Evolutionary conservation across 2,113 vertebrate species (phyloP), one percentile per base, ranked within the genome.

Genomic region (Leptobrachium ailaonicum): DNA sequence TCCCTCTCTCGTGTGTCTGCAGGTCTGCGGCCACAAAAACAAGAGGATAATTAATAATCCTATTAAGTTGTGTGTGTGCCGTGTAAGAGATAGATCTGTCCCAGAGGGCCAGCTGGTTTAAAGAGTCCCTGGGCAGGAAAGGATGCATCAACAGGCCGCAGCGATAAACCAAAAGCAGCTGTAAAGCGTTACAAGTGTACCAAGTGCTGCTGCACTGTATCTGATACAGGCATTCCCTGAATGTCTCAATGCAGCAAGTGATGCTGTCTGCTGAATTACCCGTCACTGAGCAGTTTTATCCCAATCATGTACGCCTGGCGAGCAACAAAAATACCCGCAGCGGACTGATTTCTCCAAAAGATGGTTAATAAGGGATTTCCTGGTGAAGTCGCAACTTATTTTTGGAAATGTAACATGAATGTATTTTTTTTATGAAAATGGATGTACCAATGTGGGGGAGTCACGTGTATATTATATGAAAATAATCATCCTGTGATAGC

Each of bases 31-130:
- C 56, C 78, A 80, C 71, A 80, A 73, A 47, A 80, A 80, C 71
- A 80, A 74, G 50, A 71, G 73, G 71, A 74, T 60, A 80, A 80
- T 80, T 74, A 80, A 80, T 74, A 80, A 80, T 74, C 78, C 78
- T 68, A 62, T 80, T 68, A 73, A 63, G 78, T 74, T 53, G 60
- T 74, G 53, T 80, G 71, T 64, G 73, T 68, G 71, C 41, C 68
- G 63, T 73, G 77, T 68, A 68, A 2, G 40, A 68, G 78, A 67
- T 68, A 41, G 64, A 74, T 60, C 62, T 74, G 71, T 80, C 78
- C 78, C 78, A n/a, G 44, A 68, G 63, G 78, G 64, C 63, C 71
- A 74, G 43, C 53, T 71, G 56, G 53, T 58, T 62, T 80, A 80
- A 80, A 80, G 41, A 74, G 78, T 80, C 78, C 71, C 78, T 74